Conservation (phyloP, 2,113 vertebrate genomes). For the Nesospiza acunhae region DNA sequence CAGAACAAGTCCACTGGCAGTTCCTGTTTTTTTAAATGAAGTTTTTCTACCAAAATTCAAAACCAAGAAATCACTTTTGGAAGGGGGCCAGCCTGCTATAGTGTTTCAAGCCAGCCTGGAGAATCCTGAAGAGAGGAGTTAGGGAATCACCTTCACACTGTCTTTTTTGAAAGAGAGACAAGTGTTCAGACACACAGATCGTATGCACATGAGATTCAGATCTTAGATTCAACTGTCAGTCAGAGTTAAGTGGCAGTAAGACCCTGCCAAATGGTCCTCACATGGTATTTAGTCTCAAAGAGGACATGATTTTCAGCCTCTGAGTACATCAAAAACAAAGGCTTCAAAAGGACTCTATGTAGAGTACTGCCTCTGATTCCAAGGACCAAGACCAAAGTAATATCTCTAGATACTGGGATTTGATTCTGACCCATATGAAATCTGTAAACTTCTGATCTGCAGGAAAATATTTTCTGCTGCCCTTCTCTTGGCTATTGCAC, state of each 20-base stretch:
- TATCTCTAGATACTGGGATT: not conserved
- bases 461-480: not conserved
- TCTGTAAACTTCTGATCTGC: constrained; percentile 21
- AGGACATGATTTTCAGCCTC: not conserved
- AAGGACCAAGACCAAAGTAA: not conserved
- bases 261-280: not conserved
- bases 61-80: not conserved
- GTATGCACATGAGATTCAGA: not conserved
- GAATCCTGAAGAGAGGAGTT: not conserved
- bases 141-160: not conserved
- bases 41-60: not conserved
- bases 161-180: not conserved
- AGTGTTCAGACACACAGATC: not conserved
- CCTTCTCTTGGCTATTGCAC: not conserved
- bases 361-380: not conserved
- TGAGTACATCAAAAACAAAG: not conserved
- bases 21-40: not conserved
- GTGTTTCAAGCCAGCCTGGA: not conserved
- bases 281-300: not conserved
- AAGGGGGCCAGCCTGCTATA: not conserved
- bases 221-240: not conserved
- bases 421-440: not conserved
- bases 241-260: not conserved
- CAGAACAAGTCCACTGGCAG: not conserved
- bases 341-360: not conserved